Conservation (phyloP, 2,888 invertebrate genomes). For the Caenorhabditis sp. region DNA sequence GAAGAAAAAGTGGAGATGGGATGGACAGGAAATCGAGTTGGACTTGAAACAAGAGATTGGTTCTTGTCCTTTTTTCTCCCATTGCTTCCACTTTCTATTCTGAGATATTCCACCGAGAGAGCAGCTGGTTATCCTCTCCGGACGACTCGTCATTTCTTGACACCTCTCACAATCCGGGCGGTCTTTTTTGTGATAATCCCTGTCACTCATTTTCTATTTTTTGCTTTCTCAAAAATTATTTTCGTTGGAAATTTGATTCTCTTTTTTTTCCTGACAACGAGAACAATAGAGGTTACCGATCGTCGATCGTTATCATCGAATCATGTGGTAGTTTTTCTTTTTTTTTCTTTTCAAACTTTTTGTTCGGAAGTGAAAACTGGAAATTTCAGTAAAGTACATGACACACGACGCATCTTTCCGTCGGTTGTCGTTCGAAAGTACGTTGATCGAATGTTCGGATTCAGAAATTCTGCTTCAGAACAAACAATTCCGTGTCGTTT, state of each 20-base stretch:
- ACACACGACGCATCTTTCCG: not conserved
- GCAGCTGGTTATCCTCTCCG: conserved; percentile 33
- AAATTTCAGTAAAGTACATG: not conserved
- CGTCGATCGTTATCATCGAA: conserved; percentile 32
- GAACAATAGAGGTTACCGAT: conserved; percentile 18
- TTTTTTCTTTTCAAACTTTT: not conserved
- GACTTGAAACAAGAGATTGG: conserved; percentile 56
- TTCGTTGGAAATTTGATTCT: conserved; percentile 17
- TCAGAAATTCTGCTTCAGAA: no score
- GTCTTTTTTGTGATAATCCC: conserved; percentile 27
- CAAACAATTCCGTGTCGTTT: no score
- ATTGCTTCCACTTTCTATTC: conserved; percentile 11
- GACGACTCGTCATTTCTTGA: conserved; percentile 43
- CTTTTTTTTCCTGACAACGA: not conserved
- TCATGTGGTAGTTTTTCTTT: conserved; percentile 31
- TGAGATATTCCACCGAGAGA: not conserved
- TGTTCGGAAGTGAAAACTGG: not conserved
- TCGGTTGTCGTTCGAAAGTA: not conserved
- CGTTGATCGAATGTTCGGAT: not conserved
- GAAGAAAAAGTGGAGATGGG: not conserved
- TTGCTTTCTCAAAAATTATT: conserved; percentile 2
- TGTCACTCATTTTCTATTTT: conserved; percentile 3
- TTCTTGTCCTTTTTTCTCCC: conserved; percentile 21
- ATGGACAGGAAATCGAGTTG: conserved; percentile 20
- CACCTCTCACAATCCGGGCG: conserved; percentile 34